Evolutionary conservation across 2,888 invertebrate genomes (phyloP).

Genomic region (Dastarcus helophoroides): DNA sequence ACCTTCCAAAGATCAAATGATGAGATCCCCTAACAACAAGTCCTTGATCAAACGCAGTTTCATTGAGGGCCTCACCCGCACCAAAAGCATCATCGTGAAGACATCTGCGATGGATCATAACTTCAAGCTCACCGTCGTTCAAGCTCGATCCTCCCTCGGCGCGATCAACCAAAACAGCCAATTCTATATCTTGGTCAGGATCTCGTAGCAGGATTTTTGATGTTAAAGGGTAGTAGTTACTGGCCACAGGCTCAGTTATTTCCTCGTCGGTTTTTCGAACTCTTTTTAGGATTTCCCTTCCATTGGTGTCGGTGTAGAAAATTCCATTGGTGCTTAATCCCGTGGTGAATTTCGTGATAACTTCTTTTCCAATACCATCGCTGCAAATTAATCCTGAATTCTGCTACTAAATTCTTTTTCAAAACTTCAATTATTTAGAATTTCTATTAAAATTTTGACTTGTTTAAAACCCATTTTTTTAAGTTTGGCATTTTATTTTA

Average conservation of each 20-base stretch:
- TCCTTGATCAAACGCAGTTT: neutral
- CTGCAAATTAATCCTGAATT: neutral
- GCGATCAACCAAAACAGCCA: neutral
- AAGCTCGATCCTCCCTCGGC: neutral
- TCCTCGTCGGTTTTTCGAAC: neutral
- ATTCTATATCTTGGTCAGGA: neutral
- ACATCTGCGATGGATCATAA: neutral
- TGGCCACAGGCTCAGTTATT: neutral
- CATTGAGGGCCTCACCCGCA: neutral
- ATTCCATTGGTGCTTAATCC: neutral
- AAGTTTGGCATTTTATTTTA: too few relatives aligned
- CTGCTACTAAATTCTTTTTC: too few relatives aligned
- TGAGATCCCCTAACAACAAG: neutral
- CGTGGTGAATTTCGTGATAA: slow-evolving; percentile 1
- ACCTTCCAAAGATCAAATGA: neutral
- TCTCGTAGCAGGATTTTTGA: slow-evolving; percentile 1
- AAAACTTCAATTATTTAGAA: too few relatives aligned
- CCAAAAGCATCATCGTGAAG: neutral
- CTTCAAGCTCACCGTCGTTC: neutral
- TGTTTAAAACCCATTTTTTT: too few relatives aligned
- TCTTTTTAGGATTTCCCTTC: slow-evolving; percentile 1
- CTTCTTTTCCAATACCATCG: neutral
- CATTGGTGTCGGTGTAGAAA: slow-evolving; percentile 1
- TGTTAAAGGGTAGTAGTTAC: slow-evolving; percentile 1
- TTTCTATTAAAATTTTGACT: too few relatives aligned